These are phyloP conservation scores for Diabrotica balteata DNA, from an alignment of 2,888 invertebrate species.

Conservation along the genomic window DNA sequence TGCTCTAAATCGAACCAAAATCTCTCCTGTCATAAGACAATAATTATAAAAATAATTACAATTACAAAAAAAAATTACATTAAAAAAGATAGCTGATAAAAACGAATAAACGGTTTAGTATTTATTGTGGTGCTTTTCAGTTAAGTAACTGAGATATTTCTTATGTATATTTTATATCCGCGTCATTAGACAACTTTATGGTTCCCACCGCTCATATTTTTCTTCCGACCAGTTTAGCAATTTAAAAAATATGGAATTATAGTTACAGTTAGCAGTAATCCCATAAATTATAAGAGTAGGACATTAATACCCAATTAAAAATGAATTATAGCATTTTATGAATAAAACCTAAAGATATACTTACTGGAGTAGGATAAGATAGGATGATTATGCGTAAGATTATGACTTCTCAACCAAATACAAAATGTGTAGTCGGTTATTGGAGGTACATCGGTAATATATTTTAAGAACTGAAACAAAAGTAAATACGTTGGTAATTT, in stretches of 20 bases:
- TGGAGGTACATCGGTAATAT: constrained; percentile 62
- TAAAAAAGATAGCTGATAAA: too few species aligned
- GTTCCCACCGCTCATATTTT: constrained; percentile 4
- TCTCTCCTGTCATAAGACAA: too few species aligned
- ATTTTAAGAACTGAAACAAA: constrained; percentile 61
- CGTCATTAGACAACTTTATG: neutral
- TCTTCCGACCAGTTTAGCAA: neutral
- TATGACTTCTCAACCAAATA: constrained; percentile 63
- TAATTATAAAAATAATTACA: too few species aligned
- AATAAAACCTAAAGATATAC: constrained; percentile 45
- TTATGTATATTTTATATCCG: neutral
- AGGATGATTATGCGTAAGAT: constrained; percentile 63
- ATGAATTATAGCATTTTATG: constrained; percentile 13
- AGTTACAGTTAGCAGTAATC: neutral
- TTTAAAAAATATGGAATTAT: neutral
- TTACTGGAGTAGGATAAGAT: constrained; percentile 66
- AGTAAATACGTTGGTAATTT: neutral
- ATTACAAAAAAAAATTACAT: too few species aligned
- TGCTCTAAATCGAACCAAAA: too few species aligned
- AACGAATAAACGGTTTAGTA: too few species aligned
- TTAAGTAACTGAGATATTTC: too few species aligned
- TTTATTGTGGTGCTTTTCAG: too few species aligned
- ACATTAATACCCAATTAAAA: constrained; percentile 11
- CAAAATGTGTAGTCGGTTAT: constrained; percentile 65
- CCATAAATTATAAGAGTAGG: constrained; percentile 14